Evolutionary conservation across 2,113 vertebrate species (phyloP).

Genomic region (Petaurus breviceps): DNA sequence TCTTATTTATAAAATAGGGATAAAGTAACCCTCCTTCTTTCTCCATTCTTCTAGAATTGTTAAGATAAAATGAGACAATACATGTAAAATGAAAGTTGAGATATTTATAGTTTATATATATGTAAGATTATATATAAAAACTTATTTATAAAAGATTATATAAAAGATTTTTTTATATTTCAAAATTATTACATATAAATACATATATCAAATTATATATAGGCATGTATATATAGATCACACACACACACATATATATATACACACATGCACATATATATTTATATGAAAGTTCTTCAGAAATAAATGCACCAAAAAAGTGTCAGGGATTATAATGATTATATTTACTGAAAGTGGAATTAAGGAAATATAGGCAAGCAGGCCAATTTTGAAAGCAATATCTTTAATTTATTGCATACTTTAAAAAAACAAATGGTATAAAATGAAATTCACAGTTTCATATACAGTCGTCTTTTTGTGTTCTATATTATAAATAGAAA

Average conservation of each 20-base stretch:
- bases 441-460: neutral
- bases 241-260: neutral
- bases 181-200: neutral
- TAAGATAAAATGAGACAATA: constrained; percentile 25
- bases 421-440: neutral
- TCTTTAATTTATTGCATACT: neutral
- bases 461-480: neutral
- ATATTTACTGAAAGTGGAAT: neutral
- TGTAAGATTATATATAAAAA: neutral
- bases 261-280: neutral
- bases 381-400: neutral
- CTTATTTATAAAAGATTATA: neutral
- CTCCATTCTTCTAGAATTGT: constrained; percentile 37
- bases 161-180: neutral
- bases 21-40: neutral
- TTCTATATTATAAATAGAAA: neutral
- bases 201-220: neutral
- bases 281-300: constrained; percentile 16
- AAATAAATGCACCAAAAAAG: constrained; percentile 37
- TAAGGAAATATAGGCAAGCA: neutral
- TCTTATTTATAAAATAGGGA: constrained; percentile 5
- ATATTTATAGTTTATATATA: neutral
- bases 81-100: neutral
- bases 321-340: constrained; percentile 13
- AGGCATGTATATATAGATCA: neutral